Base-by-base conservation (phyloP, 2,797 vertebrate species). In the Pipistrellus pipistrellus region DNA sequence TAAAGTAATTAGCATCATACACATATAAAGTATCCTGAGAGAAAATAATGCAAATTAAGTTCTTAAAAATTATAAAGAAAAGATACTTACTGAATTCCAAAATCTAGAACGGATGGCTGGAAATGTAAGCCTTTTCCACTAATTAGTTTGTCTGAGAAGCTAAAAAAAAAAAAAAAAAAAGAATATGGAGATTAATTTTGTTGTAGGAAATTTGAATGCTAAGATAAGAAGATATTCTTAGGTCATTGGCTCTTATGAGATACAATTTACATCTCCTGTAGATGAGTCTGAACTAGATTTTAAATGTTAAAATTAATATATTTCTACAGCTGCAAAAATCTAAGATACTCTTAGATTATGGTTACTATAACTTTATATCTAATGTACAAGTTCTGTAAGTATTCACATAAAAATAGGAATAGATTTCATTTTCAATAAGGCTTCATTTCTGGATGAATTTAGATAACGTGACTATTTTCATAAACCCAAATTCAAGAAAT, bases 31-130 rank as follows among this genome's bases (percentile, higher is more conserved):
- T 27, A 85, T 20, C 10, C 17, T 89, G 4, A 78, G 35, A 66
- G 30, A 13, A 89, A 91, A 46, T 14, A 91, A 62, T 44, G 25
- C 20, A 76, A 59, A 90, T 64, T 51, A 55, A 76, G 35, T 27
- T 46, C 51, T 71, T 94, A 64, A 81, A 68, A 88, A 89, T 55
- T 53, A 48, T 55, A 86, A 93, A 68, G 73, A 57, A 73, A 96
- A 96, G 75, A 97, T 98, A 98, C 98, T 99, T 98, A 99, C 99
- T 99, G 99, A 95, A 98, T 98, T 97, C 99, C 99, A 97, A 99
- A 99, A 98, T 99, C 99, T 98, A 99, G 97, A 93, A 98, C 98
- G 91, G 99, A 98, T 0, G 99, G 99, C 96, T 99, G 99, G 97
- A 99, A 99, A 98, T 98, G 98, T 98, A 99, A 98, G 68, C 98